A percentile compares a stretch with the other conserved stretches of the same genome.
Evolutionary conservation across 64 coral and sea anemone species (phyloP).

Genomic region (Montipora sp.): DNA sequence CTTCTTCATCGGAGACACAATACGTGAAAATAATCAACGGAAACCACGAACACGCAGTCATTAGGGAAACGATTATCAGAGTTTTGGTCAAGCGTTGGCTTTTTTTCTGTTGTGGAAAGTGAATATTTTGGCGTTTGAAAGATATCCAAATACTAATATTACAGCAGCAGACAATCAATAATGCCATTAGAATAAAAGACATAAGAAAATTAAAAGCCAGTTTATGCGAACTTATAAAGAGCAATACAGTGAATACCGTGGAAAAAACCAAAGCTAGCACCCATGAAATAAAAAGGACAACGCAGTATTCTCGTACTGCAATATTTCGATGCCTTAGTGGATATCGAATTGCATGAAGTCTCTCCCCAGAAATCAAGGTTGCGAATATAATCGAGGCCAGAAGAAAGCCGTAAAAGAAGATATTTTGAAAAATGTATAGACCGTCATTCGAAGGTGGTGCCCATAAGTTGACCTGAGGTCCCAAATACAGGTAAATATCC

Average conservation of each 20-base stretch:
- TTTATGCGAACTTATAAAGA: not conserved
- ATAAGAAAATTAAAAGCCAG: not conserved
- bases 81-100: not conserved
- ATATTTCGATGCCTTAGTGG: not conserved
- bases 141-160: not conserved
- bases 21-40: not conserved
- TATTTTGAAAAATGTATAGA: not conserved
- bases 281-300: not conserved
- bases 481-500: not conserved
- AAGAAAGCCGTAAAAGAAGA: not conserved
- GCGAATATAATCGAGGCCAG: not conserved
- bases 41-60: not conserved
- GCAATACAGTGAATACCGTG: not conserved
- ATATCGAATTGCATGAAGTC: not conserved
- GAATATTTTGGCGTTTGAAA: not conserved
- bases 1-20: not conserved
- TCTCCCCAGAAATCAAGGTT: not conserved
- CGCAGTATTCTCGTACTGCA: not conserved
- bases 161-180: not conserved
- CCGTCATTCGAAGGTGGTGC: not conserved
- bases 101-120: not conserved
- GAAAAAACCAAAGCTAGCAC: not conserved
- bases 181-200: not conserved
- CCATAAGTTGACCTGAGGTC: not conserved
- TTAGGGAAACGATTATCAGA: not conserved